phyloP scores from a whole-genome alignment of 2,888 invertebrate species.

The Acrobasis repandana region DNA sequence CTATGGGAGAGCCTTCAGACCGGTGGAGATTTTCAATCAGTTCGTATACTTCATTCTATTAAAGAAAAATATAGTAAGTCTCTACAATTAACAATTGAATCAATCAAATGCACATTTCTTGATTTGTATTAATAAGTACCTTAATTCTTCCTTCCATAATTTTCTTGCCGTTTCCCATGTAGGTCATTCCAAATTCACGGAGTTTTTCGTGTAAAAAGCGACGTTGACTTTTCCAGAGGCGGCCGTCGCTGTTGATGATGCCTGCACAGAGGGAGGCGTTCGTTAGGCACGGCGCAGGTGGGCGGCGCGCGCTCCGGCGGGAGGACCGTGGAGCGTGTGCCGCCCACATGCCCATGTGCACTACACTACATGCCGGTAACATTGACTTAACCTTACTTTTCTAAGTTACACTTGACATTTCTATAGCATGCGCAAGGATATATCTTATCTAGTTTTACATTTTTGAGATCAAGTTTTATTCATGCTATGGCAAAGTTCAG shows the following conservation, averaged over 20 bases:
- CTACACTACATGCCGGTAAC: constrained; percentile 27
- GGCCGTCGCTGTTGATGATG: constrained; percentile 94
- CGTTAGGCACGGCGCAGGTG: constrained; percentile 49
- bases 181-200: constrained; percentile 94
- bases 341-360: constrained; percentile 60
- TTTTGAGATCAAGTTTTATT: constrained; percentile 6
- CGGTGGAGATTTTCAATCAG: constrained; percentile 86
- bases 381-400: constrained; percentile 14
- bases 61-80: constrained; percentile 37
- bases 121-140: constrained; percentile 69
- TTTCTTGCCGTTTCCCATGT: constrained; percentile 90
- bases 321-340: constrained; percentile 47
- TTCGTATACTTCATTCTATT: constrained; percentile 88
- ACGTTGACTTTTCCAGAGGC: constrained; percentile 95
- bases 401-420: constrained; percentile 8
- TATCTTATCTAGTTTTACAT: background rate
- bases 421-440: background rate
- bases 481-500: background rate
- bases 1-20: constrained; percentile 86
- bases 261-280: constrained; percentile 84
- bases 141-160: constrained; percentile 93
- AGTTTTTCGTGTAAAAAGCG: constrained; percentile 93
- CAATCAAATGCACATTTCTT: background rate
- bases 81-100: constrained; percentile 9
- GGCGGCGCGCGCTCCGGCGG: constrained; percentile 55